Conservation (phyloP, 2,113 vertebrate genomes). For the Xerus inauris region DNA sequence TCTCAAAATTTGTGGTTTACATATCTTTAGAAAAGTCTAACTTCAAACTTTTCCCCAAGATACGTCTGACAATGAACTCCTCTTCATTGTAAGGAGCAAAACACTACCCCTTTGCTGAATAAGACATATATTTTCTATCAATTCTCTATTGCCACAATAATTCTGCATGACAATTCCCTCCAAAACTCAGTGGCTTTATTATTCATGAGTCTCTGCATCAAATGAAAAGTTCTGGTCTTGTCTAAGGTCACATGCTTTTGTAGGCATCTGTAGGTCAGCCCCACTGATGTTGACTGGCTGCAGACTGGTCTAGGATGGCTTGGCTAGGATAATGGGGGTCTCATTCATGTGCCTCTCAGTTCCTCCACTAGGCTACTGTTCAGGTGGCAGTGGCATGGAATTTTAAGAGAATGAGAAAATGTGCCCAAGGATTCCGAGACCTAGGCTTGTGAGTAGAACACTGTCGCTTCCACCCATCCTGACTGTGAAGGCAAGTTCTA, state of each 20-base stretch:
- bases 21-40: not conserved
- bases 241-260: not conserved
- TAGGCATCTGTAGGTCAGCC: not conserved
- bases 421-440: not conserved
- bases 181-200: not conserved
- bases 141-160: not conserved
- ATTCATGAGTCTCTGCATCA: not conserved
- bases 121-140: not conserved
- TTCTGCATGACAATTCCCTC: not conserved
- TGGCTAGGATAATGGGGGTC: not conserved
- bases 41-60: not conserved
- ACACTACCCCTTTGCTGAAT: not conserved
- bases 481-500: not conserved
- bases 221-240: not conserved
- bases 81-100: not conserved
- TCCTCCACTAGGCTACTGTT: not conserved
- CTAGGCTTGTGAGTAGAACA: not conserved
- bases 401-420: not conserved
- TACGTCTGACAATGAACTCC: not conserved
- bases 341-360: not conserved
- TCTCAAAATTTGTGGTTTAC: not conserved
- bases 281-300: not conserved
- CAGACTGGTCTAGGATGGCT: not conserved
- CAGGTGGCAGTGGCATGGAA: not conserved
- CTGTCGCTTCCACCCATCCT: not conserved